phyloP scores from a whole-genome alignment of 2,113 vertebrate species.

The Brachyhypopomus occidentalis region DNA sequence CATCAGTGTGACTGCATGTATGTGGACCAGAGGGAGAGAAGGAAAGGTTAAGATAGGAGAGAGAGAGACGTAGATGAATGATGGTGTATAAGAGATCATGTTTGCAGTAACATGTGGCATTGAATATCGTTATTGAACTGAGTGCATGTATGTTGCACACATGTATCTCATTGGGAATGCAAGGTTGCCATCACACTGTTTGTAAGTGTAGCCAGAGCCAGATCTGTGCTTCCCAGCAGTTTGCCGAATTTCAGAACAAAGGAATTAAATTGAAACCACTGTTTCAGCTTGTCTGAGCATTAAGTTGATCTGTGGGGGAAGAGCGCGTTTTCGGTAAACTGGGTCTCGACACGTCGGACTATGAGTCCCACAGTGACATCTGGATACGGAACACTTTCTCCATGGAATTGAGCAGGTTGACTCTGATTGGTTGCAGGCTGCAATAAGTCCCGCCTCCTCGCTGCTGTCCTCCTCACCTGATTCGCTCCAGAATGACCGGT shows the following conservation, averaged over 20 bases:
- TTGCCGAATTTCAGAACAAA: slow-evolving; percentile 1
- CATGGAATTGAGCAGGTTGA: neutral
- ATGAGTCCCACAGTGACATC: slow-evolving; percentile 13
- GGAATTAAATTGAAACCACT: neutral
- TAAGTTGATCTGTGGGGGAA: neutral
- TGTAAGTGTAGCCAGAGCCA: slow-evolving; percentile 12
- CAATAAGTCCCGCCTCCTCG: slow-evolving; percentile 23
- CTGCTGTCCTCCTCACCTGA: neutral
- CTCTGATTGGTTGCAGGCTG: neutral
- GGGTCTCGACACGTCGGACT: slow-evolving; percentile 3
- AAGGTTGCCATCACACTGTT: neutral
- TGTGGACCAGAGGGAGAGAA: too few species aligned
- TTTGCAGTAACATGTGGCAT: neutral
- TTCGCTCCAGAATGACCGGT: neutral
- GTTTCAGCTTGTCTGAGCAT: slow-evolving; percentile 16
- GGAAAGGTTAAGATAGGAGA: neutral
- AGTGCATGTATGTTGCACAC: slow-evolving; percentile 4
- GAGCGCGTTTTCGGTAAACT: slow-evolving; percentile 12
- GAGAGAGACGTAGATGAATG: slow-evolving; percentile 37
- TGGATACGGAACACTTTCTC: slow-evolving; percentile 15
- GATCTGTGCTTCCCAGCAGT: neutral
- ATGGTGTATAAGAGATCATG: neutral
- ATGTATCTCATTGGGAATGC: neutral
- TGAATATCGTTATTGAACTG: slow-evolving; percentile 2
- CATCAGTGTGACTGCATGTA: too few species aligned